Base-by-base conservation (phyloP, 1,140 invertebrate genomes). In the Centruroides sculpturatus region DNA sequence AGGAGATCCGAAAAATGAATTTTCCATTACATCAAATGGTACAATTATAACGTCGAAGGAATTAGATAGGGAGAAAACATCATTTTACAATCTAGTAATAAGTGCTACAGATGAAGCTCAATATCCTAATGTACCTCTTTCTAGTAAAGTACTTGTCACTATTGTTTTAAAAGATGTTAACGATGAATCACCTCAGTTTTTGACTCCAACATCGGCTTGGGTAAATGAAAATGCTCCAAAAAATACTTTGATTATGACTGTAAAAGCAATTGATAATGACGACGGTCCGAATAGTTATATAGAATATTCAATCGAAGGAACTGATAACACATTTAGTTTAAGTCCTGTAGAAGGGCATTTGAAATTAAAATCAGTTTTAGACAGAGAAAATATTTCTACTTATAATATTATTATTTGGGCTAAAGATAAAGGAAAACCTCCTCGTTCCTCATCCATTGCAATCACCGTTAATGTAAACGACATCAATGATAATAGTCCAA, bases 181-280 rank as follows among this genome's bases (percentile, higher is more conserved):
- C 72, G 90, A 96, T 73, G 91, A 94, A 68, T 92, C 89, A 0
- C 92, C 92, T 1, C 82, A 86, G 70, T 97, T 98, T 74, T 80
- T 41, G 5, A 41, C 41, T 6, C 41, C 41, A 3, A 41, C 5
- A 6, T 41, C 8, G 5, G 41, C 41, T 90, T 66, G 84, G 13
- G 64, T 72, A 59, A 77, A 82, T 60, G 93, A 98, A 77, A 88
- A 88, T 0, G 90, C 89, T 3, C 81, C 85, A 0, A 86, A 92
- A 0, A 94, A 95, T 71, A 83, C 85, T 41, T 78, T 87, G 62
- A 93, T 97, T 71, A 89, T 92, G 70, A 83, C 83, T 0, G 76
- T 98, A 5, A 82, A 82, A 0, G 91, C 90, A 5, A 82, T 80
- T 0, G 90, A 96, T 73, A 78, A 80, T 13, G 87, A 95, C 72